Evolutionary conservation across 2,113 vertebrate genomes (phyloP).

Genomic region (Regulus satrapa): DNA sequence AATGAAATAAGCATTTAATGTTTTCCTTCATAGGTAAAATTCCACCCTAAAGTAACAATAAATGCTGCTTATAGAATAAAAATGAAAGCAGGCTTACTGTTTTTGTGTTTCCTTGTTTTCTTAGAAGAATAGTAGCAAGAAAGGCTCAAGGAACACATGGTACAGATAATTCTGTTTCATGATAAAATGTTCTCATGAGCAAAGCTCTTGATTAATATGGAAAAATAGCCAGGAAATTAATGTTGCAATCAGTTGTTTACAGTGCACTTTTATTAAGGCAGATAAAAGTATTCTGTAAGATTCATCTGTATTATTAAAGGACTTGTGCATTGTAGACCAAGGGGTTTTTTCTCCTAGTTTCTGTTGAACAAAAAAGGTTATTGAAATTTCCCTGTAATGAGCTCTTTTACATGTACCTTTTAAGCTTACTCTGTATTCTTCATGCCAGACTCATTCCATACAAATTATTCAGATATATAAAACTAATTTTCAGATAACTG

Average conservation of each 20-base stretch:
- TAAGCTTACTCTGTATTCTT: neutral
- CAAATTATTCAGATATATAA: neutral
- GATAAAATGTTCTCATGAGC: neutral
- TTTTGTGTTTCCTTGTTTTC: neutral
- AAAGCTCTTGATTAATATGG: neutral
- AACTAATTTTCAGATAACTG: neutral
- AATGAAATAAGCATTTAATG: neutral
- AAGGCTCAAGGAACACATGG: neutral
- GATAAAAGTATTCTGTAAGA: neutral
- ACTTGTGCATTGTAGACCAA: neutral
- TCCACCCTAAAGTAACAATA: neutral
- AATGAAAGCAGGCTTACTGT: neutral
- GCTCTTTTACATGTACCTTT: neutral
- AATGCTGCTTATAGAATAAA: neutral
- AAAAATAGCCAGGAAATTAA: neutral
- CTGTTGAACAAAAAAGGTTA: neutral
- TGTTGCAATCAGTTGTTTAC: slow-evolving; percentile 11
- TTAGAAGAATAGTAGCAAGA: neutral
- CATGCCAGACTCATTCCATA: neutral
- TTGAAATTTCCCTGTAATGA: neutral
- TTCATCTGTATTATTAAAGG: neutral
- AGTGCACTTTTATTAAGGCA: neutral
- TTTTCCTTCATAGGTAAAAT: neutral
- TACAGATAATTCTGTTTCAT: neutral
- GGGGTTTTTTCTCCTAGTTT: neutral